These are phyloP conservation scores for Hippopotamyrus pictus DNA, from an alignment of 2,797 vertebrate species.

Conservation along the genomic window DNA sequence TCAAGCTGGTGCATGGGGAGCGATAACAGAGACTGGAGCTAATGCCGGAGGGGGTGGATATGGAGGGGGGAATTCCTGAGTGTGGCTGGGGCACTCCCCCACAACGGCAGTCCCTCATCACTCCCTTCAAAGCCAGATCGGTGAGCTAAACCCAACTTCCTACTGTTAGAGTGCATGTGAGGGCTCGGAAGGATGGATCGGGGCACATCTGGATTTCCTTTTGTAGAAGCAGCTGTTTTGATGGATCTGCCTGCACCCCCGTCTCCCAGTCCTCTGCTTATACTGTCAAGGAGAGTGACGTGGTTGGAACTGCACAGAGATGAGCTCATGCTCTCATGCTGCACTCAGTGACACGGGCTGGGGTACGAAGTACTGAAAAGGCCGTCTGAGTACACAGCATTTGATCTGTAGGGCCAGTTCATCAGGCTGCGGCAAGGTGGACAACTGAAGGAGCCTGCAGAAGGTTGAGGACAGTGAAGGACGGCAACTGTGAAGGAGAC, in stretches of 20 bases:
- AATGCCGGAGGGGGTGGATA: slow-evolving; percentile 13
- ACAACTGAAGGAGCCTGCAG: slow-evolving; percentile 32
- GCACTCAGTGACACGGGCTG: slow-evolving; percentile 34
- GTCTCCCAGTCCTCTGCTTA: slow-evolving; percentile 23
- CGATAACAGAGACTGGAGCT: slow-evolving; percentile 43
- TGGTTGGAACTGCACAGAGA: slow-evolving; percentile 38
- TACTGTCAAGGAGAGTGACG: slow-evolving; percentile 36
- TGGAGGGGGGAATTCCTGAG: slow-evolving; percentile 17
- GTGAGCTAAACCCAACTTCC: slow-evolving; percentile 34
- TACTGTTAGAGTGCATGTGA: slow-evolving; percentile 24
- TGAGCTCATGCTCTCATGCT: slow-evolving; percentile 46
- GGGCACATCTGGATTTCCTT: not conserved
- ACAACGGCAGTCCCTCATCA: slow-evolving; percentile 27
- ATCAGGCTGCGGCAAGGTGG: not conserved
- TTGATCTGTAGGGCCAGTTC: slow-evolving; percentile 53
- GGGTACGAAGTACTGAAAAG: slow-evolving; percentile 41
- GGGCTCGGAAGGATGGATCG: not conserved
- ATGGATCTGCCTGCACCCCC: slow-evolving; percentile 13
- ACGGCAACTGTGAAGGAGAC: slow-evolving; percentile 9
- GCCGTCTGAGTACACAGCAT: slow-evolving; percentile 45
- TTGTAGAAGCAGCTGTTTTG: slow-evolving; percentile 17
- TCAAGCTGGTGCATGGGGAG: slow-evolving; percentile 30
- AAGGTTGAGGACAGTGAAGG: not conserved
- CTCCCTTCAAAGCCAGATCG: slow-evolving; percentile 38
- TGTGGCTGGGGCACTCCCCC: not conserved